Evolutionary conservation across 2,113 vertebrate genomes (phyloP).

Genomic region (Cariama cristata): DNA sequence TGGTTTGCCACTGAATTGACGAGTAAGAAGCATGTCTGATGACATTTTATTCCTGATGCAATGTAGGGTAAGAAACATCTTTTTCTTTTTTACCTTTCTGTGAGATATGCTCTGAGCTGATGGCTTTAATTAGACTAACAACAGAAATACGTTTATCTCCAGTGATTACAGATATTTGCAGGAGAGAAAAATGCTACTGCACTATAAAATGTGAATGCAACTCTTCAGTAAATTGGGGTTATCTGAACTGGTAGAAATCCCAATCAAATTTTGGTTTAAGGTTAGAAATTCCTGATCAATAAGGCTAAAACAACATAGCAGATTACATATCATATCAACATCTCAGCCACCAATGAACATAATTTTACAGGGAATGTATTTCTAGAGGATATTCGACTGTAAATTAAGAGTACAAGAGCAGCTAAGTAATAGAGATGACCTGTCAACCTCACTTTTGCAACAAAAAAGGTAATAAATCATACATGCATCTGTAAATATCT

Average conservation of each 20-base stretch:
- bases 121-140: neutral
- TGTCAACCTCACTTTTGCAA: constrained; percentile 5
- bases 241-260: neutral
- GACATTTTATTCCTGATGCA: constrained; percentile 81
- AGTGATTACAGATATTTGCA: constrained; percentile 2
- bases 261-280: neutral
- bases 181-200: neutral
- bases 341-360: neutral
- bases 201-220: neutral
- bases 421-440: neutral
- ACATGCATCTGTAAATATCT: neutral
- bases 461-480: constrained; percentile 13
- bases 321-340: neutral
- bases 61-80: constrained; percentile 81
- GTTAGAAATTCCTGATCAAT: neutral
- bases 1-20: constrained; percentile 65
- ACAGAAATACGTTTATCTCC: neutral
- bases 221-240: neutral
- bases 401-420: neutral
- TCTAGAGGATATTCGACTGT: neutral
- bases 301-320: neutral
- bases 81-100: neutral
- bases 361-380: neutral
- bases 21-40: constrained; percentile 84
- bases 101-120: neutral